Base-by-base conservation (phyloP, 2,113 vertebrate genomes). In the Orthonyx spaldingii region DNA sequence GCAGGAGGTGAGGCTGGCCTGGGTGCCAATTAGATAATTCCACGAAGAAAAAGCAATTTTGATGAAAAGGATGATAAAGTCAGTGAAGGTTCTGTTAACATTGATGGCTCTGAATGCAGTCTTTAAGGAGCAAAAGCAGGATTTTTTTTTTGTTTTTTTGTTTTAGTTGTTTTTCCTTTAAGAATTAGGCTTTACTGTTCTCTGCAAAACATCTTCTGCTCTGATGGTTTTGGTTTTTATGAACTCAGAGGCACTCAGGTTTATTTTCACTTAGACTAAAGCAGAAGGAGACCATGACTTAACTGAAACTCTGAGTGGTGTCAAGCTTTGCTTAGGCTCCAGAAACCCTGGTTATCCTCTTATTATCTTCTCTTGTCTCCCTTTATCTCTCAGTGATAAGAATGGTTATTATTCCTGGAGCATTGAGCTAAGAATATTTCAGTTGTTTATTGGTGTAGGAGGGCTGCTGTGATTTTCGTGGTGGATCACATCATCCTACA, bases 381-480 rank as follows among this genome's bases (percentile, higher is more conserved):
- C 11, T 91, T 81, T 96, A 92, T 95, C 87, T 90, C 47, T 49
- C 26, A 39, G 2, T 86, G 87, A 86, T 95, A 90, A 90, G 44
- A 88, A 81, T 71, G 35, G 63, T 97, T 95, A 70, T 95, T 96
- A 88, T 94, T 96, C 74, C 90, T 93, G 82, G 85, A 87, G 44
- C 13, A 3, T 1, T 33, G 52, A 74, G 71, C 88, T 90, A 84
- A 55, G 68, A 64, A 68, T 91, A 74, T 94, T 96, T 91, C 33
- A 90, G 47, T 75, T 96, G 95, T 96, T 94, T 97, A 89, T 80
- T 88, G 59, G 63, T 72, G 30, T 94, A 50, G 50, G 81, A 86
- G 71, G 47, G 59, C 79, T 74, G 78, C 78, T 87, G 44, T 68
- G 88, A 88, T 95, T 94, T 91, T 89, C 5, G 3, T 71, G 79